Evolutionary conservation across 2,797 vertebrate species (phyloP).

Genomic region (Ficedula albicollis): DNA sequence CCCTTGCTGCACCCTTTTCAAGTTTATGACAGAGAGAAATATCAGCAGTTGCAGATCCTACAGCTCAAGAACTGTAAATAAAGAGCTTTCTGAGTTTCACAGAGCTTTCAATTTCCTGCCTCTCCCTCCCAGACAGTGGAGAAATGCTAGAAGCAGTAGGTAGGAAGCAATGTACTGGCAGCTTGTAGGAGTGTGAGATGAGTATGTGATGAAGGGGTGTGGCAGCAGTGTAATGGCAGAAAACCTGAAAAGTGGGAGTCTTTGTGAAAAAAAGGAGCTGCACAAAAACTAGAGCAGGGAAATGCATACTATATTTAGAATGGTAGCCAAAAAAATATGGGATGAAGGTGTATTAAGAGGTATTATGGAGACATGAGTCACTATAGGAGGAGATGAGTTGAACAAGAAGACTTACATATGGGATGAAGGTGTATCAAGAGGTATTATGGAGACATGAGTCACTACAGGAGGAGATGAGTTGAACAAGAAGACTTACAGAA

Average conservation of each 20-base stretch:
- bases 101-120: background rate
- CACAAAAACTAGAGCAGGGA: constrained; percentile 19
- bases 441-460: background rate
- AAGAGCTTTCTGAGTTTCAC: background rate
- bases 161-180: constrained; percentile 36
- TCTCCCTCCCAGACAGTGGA: background rate
- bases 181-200: constrained; percentile 38
- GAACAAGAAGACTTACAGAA: background rate
- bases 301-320: constrained; percentile 2
- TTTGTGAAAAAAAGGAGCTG: constrained; percentile 14
- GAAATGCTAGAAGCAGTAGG: constrained; percentile 30
- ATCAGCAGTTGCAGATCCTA: background rate
- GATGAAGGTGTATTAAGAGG: background rate
- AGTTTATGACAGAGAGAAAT: background rate
- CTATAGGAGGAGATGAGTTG: background rate
- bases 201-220: constrained; percentile 52
- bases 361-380: background rate
- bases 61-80: background rate
- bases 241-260: constrained; percentile 55
- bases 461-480: background rate
- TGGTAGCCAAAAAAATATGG: background rate
- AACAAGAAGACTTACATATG: background rate
- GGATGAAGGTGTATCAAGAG: background rate
- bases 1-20: background rate
- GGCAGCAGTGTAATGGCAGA: constrained; percentile 11